phyloP scores from a whole-genome alignment of 1,140 invertebrate species.

The Drosophila ambigua region DNA sequence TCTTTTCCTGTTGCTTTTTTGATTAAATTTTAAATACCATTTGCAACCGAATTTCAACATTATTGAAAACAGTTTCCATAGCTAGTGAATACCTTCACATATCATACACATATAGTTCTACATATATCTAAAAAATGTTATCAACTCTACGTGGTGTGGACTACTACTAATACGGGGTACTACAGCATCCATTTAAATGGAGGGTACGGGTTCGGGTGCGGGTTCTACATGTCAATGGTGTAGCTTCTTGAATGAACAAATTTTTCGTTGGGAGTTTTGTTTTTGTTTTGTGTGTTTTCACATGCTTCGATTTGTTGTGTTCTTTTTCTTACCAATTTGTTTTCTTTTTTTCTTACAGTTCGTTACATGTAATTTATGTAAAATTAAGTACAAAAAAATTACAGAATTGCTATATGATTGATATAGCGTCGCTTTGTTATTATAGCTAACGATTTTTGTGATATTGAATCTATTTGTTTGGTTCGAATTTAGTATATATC shows the following conservation, averaged over 20 bases:
- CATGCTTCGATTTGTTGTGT: slow-evolving; percentile 50
- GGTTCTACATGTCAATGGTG: slow-evolving; percentile 64
- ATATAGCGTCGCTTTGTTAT: slow-evolving; percentile 75
- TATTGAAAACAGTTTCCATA: neutral
- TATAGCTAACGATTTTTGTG: slow-evolving; percentile 75
- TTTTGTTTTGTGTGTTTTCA: slow-evolving; percentile 6
- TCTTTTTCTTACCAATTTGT: slow-evolving; percentile 74
- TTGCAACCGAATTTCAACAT: neutral
- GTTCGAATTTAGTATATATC: slow-evolving; percentile 61
- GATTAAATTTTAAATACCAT: neutral
- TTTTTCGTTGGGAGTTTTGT: slow-evolving; percentile 24
- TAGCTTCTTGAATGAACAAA: slow-evolving; percentile 64
- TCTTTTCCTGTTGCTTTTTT: too few relatives aligned
- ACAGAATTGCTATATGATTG: slow-evolving; percentile 69
- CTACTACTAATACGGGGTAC: slow-evolving; percentile 26
- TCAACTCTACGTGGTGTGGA: slow-evolving; percentile 22
- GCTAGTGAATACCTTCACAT: slow-evolving; percentile 9
- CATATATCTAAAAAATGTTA: slow-evolving; percentile 12
- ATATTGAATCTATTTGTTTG: slow-evolving; percentile 46
- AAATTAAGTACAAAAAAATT: slow-evolving; percentile 80
- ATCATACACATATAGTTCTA: too few relatives aligned
- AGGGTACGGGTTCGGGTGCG: neutral
- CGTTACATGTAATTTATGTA: slow-evolving; percentile 82
- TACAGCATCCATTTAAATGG: slow-evolving; percentile 29
- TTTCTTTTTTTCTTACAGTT: slow-evolving; percentile 60